Percentiles rank a stretch among this genome's conserved stretches.
Conservation (phyloP, 2,797 vertebrate genomes). For the Chromis chromis region DNA sequence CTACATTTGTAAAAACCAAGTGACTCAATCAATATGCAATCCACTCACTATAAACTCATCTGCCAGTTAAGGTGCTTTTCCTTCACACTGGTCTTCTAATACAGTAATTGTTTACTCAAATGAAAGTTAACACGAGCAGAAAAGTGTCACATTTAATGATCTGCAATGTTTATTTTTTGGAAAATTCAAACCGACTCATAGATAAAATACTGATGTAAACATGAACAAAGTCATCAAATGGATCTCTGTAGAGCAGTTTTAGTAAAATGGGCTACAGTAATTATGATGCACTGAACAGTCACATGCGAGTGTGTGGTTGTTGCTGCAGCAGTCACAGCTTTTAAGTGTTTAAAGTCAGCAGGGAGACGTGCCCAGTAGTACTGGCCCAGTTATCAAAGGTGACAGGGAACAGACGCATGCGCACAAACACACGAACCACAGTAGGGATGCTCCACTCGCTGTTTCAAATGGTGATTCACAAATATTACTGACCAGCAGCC, state of each 20-base stretch:
- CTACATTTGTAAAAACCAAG: conserved; percentile 20
- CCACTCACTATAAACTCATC: conserved; percentile 12
- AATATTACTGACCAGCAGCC: background rate
- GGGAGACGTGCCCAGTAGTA: conserved; percentile 41
- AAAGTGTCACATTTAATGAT: background rate
- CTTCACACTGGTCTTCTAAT: background rate
- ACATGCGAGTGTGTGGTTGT: conserved; percentile 2
- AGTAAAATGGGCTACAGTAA: conserved; percentile 19
- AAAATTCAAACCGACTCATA: background rate
- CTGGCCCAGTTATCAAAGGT: conserved; percentile 60
- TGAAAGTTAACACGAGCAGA: background rate
- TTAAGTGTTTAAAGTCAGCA: conserved; percentile 47
- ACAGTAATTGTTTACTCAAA: background rate
- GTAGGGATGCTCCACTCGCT: background rate
- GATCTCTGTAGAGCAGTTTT: background rate
- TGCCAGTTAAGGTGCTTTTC: background rate
- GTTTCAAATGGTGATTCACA: conserved; percentile 1
- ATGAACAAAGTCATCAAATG: background rate
- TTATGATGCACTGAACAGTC: conserved; percentile 26
- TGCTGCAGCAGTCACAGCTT: conserved; percentile 17
- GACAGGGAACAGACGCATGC: conserved; percentile 33
- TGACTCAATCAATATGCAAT: conserved; percentile 36
- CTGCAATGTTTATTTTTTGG: background rate
- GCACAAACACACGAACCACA: background rate
- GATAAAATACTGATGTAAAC: background rate